These are phyloP conservation scores for Taurulus bubalis DNA, from an alignment of 2,113 vertebrate genomes.

Conservation along the genomic window DNA sequence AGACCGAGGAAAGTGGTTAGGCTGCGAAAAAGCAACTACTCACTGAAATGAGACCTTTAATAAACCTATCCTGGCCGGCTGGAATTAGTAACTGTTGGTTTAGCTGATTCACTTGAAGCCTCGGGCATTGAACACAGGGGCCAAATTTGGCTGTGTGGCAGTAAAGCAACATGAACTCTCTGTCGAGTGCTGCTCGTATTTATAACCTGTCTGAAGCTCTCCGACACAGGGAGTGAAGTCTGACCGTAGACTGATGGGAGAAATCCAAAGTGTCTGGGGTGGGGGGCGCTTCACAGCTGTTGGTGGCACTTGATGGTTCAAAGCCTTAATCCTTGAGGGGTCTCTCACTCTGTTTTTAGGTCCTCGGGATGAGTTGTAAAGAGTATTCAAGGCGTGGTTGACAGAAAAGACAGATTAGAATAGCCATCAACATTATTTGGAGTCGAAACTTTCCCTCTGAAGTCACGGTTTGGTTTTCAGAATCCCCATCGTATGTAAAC, in stretches of 20 bases:
- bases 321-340: slow-evolving; percentile 57
- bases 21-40: slow-evolving; percentile 50
- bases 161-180: slow-evolving; percentile 65
- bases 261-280: slow-evolving; percentile 64
- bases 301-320: slow-evolving; percentile 65
- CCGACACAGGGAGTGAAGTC: slow-evolving; percentile 22
- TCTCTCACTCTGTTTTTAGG: slow-evolving; percentile 69
- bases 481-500: not conserved
- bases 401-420: slow-evolving; percentile 25
- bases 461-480: slow-evolving; percentile 26
- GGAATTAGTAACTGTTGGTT: slow-evolving; percentile 79
- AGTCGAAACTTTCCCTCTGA: slow-evolving; percentile 46
- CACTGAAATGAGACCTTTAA: slow-evolving; percentile 70
- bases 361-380: slow-evolving; percentile 25
- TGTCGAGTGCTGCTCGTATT: slow-evolving; percentile 68
- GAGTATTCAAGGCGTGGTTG: slow-evolving; percentile 27
- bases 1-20: slow-evolving; percentile 62
- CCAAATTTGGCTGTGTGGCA: slow-evolving; percentile 77
- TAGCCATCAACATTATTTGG: slow-evolving; percentile 28
- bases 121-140: slow-evolving; percentile 54
- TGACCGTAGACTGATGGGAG: slow-evolving; percentile 58
- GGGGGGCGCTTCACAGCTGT: slow-evolving; percentile 77
- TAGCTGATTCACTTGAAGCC: slow-evolving; percentile 77
- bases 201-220: slow-evolving; percentile 63
- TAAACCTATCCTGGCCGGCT: slow-evolving; percentile 61